Percentiles rank a stretch among this genome's conserved stretches.
Conservation (phyloP, 1,140 invertebrate species). For the Bombus affinis region DNA sequence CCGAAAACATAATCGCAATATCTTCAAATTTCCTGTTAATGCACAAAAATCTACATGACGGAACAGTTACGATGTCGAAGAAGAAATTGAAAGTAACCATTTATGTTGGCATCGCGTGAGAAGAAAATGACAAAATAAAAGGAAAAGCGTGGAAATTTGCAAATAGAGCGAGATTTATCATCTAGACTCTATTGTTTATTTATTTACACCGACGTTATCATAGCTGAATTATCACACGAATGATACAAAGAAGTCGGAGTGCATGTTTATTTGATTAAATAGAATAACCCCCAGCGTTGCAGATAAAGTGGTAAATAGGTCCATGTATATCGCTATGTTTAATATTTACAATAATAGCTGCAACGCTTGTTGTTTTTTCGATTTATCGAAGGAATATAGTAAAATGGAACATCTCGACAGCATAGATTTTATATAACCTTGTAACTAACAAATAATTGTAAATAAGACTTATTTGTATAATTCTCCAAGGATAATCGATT, state of each 20-base stretch:
- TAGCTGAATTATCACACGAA: background rate
- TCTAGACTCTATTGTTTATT: constrained; percentile 17
- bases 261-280: constrained; percentile 10
- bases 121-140: background rate
- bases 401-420: background rate
- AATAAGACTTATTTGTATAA: too few species aligned
- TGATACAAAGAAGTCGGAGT: constrained; percentile 10
- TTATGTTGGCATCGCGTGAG: too few species aligned
- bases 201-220: background rate
- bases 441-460: too few species aligned
- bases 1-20: too few species aligned
- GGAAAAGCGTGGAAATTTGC: background rate
- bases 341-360: background rate
- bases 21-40: too few species aligned
- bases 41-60: background rate
- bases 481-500: too few species aligned
- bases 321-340: background rate
- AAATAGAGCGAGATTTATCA: background rate
- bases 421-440: background rate
- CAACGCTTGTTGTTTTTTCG: background rate
- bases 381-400: background rate
- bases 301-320: background rate
- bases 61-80: too few species aligned
- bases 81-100: background rate
- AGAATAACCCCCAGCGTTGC: background rate